Percentiles rank a stretch among this genome's conserved stretches.
Conservation (phyloP, 2,888 invertebrate species). For the Lasius platythorax region DNA sequence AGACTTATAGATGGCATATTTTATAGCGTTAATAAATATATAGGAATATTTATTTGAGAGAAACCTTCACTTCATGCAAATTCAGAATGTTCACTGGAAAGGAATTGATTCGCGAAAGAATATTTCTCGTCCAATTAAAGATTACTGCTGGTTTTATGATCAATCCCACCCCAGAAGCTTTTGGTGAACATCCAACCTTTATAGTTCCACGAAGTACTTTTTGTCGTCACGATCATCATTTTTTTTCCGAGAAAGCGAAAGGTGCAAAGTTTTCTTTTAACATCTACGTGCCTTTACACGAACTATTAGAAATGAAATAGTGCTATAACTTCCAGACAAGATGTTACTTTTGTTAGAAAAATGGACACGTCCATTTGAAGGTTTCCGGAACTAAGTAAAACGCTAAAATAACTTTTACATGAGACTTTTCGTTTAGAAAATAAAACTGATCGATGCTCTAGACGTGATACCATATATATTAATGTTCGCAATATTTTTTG, state of each 20-base stretch:
- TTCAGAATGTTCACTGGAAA: conserved; percentile 24
- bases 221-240: conserved; percentile 26
- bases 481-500: neutral
- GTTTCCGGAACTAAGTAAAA: neutral
- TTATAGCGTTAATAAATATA: neutral
- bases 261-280: neutral
- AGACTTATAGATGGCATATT: conserved; percentile 1
- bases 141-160: conserved; percentile 9
- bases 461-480: neutral
- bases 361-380: conserved; percentile 11
- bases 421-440: conserved; percentile 1
- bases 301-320: neutral
- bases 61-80: conserved; percentile 20
- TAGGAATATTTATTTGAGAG: neutral
- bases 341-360: neutral
- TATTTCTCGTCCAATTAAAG: conserved; percentile 32
- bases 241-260: conserved; percentile 2
- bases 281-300: neutral
- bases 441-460: neutral
- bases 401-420: conserved; percentile 1
- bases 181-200: neutral
- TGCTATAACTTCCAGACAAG: neutral
- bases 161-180: neutral
- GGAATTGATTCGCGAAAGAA: conserved; percentile 10
- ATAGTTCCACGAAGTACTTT: conserved; percentile 12